Conservation (phyloP, 2,888 invertebrate genomes). For the Eumerus sabulonum region DNA sequence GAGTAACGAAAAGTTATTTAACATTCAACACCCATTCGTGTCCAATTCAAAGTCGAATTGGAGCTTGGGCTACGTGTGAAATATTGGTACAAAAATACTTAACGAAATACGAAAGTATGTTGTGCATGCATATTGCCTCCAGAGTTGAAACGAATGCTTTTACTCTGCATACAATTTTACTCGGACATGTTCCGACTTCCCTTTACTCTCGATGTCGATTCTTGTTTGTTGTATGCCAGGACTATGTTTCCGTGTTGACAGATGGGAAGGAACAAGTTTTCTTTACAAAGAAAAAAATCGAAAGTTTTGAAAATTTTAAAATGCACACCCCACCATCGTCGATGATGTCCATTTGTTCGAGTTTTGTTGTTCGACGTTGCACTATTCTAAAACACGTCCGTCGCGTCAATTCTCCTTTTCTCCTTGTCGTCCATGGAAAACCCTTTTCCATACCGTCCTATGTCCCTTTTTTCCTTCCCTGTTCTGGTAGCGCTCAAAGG, state of each 20-base stretch:
- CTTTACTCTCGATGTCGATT: neutral
- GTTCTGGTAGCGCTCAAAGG: slow-evolving; percentile 9
- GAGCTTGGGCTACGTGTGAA: slow-evolving; percentile 42
- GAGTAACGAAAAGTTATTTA: slow-evolving; percentile 21
- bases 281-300: slow-evolving; percentile 5
- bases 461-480: slow-evolving; percentile 1
- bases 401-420: too few relatives aligned
- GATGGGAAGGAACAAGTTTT: slow-evolving; percentile 27
- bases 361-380: slow-evolving; percentile 47
- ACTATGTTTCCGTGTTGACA: slow-evolving; percentile 7
- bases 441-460: slow-evolving; percentile 13
- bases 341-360: slow-evolving; percentile 43
- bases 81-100: slow-evolving; percentile 52
- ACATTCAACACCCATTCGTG: too few relatives aligned
- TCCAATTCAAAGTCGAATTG: too few relatives aligned
- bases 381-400: slow-evolving; percentile 40
- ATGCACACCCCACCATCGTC: slow-evolving; percentile 52
- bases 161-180: slow-evolving; percentile 52
- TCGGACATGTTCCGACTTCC: slow-evolving; percentile 1
- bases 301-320: slow-evolving; percentile 31
- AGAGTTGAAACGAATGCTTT: slow-evolving; percentile 35
- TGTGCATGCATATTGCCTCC: too few relatives aligned
- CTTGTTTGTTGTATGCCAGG: neutral
- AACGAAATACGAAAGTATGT: slow-evolving; percentile 37
- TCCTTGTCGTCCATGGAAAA: too few relatives aligned